phyloP scores from a whole-genome alignment of 1,140 invertebrate species.

The Helicoverpa zea region DNA sequence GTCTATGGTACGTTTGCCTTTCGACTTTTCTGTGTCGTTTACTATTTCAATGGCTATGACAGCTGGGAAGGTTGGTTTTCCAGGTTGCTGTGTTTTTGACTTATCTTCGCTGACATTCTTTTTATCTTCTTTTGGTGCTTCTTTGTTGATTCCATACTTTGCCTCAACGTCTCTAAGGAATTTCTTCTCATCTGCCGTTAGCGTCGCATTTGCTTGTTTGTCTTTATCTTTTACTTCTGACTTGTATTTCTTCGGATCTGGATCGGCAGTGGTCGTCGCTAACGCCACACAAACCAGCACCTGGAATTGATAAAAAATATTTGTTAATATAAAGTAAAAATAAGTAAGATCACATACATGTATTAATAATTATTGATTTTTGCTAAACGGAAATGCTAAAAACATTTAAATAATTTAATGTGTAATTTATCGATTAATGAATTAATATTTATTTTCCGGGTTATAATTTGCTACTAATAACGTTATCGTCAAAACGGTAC shows the following conservation, averaged over 20 bases:
- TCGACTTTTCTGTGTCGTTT: constrained; percentile 84
- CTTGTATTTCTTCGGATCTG: constrained; percentile 82
- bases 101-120: constrained; percentile 55
- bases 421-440: too few relatives aligned
- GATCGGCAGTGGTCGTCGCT: constrained; percentile 58
- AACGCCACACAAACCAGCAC: constrained; percentile 67
- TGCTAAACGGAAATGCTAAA: too few relatives aligned
- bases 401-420: too few relatives aligned
- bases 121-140: constrained; percentile 64
- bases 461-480: too few relatives aligned
- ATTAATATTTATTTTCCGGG: too few relatives aligned
- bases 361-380: too few relatives aligned
- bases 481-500: background rate
- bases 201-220: constrained; percentile 61
- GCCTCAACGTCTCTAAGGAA: constrained; percentile 85
- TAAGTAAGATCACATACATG: too few relatives aligned
- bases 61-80: constrained; percentile 79
- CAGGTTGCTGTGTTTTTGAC: constrained; percentile 43
- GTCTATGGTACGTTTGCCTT: constrained; percentile 88
- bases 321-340: background rate
- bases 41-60: constrained; percentile 88
- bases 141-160: constrained; percentile 82
- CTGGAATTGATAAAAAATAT: constrained; percentile 67
- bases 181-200: constrained; percentile 82
- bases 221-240: constrained; percentile 67